Evolutionary conservation across 2,797 vertebrate genomes (phyloP).

Genomic region (Eremophila alpestris): DNA sequence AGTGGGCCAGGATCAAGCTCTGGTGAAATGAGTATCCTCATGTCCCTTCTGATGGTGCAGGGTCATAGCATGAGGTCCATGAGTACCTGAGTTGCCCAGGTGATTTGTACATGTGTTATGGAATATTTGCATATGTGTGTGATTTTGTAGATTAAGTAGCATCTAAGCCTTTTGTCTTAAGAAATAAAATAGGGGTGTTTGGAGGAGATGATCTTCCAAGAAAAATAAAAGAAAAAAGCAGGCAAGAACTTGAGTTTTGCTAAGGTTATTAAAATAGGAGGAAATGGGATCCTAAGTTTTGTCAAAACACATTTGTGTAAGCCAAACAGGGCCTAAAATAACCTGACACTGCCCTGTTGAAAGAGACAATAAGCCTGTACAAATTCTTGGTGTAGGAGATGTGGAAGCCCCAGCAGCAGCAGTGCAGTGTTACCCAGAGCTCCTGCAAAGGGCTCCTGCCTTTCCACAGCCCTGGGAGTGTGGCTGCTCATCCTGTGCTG

Average conservation of each 20-base stretch:
- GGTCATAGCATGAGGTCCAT: neutral
- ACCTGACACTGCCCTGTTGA: neutral
- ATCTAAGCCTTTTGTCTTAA: neutral
- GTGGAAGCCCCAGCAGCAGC: neutral
- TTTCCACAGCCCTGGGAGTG: fast-evolving
- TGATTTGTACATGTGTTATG: neutral
- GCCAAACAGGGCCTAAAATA: neutral
- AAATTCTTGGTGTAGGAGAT: neutral
- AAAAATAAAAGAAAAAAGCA: neutral
- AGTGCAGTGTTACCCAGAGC: fast-evolving
- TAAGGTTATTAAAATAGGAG: conserved; percentile 31
- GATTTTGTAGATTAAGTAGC: neutral
- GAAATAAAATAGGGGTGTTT: neutral
- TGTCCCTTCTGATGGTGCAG: neutral
- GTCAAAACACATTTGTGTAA: neutral
- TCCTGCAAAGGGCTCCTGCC: neutral
- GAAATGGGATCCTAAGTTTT: neutral
- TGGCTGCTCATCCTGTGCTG: neutral
- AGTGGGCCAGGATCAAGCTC: neutral
- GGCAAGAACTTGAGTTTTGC: neutral
- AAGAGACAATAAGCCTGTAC: neutral
- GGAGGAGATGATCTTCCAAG: neutral
- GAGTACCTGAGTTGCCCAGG: neutral
- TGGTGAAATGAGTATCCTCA: neutral
- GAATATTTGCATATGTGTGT: neutral